Conservation (phyloP, 2,888 invertebrate species). For the Fragum fragum region DNA sequence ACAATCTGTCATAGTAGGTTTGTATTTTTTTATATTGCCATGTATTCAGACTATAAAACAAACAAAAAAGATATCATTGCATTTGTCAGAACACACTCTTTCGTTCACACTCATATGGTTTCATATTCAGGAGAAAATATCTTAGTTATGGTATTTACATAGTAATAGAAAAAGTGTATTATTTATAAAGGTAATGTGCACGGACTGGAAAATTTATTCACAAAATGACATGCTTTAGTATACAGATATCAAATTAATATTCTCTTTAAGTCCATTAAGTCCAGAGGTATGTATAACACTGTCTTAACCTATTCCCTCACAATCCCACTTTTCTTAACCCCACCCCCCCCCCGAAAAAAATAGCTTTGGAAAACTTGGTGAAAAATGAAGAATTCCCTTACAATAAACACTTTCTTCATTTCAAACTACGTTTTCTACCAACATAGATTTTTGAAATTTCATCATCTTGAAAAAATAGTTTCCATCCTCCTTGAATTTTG, state of each 20-base stretch:
- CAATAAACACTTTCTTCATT: neutral
- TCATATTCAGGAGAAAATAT: conserved; percentile 1
- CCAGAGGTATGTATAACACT: too few relatives aligned
- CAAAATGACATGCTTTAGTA: neutral
- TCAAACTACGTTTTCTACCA: neutral
- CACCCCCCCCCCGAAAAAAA: too few relatives aligned
- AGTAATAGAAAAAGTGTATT: neutral
- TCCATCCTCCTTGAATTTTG: too few relatives aligned
- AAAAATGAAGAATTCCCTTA: neutral
- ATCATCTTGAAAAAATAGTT: too few relatives aligned
- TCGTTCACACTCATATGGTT: neutral
- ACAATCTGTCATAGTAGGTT: conserved; percentile 38
- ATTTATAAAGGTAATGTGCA: conserved; percentile 1
- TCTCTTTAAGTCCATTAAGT: too few relatives aligned
- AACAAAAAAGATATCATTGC: neutral
- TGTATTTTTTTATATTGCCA: conserved; percentile 58
- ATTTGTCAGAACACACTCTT: neutral
- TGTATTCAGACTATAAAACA: conserved; percentile 52
- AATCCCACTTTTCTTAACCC: too few relatives aligned
- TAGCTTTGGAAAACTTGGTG: neutral
- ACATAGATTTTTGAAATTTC: too few relatives aligned
- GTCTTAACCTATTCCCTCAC: too few relatives aligned
- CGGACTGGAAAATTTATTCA: neutral
- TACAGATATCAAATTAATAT: neutral
- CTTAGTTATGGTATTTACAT: conserved; percentile 14